Evolutionary conservation across 1,140 invertebrate species (phyloP), one percentile per base, ranked within the genome.

Genomic region (Drosophila kurseongensis): DNA sequence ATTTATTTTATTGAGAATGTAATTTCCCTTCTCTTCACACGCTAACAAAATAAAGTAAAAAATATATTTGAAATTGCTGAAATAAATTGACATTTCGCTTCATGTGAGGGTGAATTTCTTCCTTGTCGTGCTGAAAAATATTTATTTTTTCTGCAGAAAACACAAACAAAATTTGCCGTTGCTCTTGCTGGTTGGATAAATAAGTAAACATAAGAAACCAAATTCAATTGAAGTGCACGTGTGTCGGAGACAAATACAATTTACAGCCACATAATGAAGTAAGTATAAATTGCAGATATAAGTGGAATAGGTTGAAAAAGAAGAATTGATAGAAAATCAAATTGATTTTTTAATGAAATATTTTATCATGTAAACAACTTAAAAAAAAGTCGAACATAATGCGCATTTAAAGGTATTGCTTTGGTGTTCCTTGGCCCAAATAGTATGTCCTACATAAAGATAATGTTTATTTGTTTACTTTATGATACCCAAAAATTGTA

Each of bases 31-130:
- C 45, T 23, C 52, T 47, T 65, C 41, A 44, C 65, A 18, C 42
- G 60, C 51, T 18, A 56, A 14, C 16, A 27, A 23, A 71, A 42
- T 35, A 62, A 55, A 75, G 23, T 29, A n/a, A 27, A 51, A 59
- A 54, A 67, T 52, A 32, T 54, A 48, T 54, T 52, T 35, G 45
- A 54, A 57, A 75, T 75, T 75, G 40, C 42, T 36, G 47, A 75
- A 76, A 76, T 67, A 76, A 76, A 76, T 76, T 76, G 73, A 76
- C 73, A 76, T 76, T 76, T 67, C 32, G 60, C 45, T 29, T 32
- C 18, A n/a, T 57, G 60, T 42, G 69, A 29, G 69, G 35, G 40
- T 16, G 51, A 18, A 45, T 23, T 50, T 56, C 42, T 9, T 57
- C n/a, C 45, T 27, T 35, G 10, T 35, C 61, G 44, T 71, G 66